Conservation (phyloP, 2,888 invertebrate genomes). For the Tetramorium bicarinatum region DNA sequence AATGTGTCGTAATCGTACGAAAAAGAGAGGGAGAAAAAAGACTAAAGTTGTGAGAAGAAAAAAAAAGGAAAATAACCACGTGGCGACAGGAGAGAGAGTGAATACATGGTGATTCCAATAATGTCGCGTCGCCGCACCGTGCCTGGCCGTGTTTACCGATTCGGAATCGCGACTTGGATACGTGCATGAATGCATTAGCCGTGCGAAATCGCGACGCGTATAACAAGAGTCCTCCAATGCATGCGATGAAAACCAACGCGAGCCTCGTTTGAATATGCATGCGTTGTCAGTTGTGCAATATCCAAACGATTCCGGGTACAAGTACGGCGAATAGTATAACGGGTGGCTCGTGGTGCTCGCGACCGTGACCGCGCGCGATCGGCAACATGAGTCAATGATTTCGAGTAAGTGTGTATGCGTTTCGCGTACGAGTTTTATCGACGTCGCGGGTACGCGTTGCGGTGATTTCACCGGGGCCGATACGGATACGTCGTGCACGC, state of each 20-base stretch:
- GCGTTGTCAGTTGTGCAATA: slow-evolving; percentile 35
- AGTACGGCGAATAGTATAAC: slow-evolving; percentile 25
- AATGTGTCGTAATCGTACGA: slow-evolving; percentile 42
- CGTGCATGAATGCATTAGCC: slow-evolving; percentile 45
- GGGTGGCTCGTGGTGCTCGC: not conserved
- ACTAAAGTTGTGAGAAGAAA: not conserved
- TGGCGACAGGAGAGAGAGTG: not conserved
- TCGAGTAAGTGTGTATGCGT: slow-evolving; percentile 9
- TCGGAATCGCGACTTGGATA: slow-evolving; percentile 47
- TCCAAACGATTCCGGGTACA: slow-evolving; percentile 23
- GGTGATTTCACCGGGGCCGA: slow-evolving; percentile 33
- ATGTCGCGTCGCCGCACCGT: slow-evolving; percentile 27
- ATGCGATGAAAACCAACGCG: slow-evolving; percentile 46
- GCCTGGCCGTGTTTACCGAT: slow-evolving; percentile 41
- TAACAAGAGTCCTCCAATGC: slow-evolving; percentile 50
- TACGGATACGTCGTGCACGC: slow-evolving; percentile 27
- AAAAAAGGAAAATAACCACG: not conserved
- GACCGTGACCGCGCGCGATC: slow-evolving; percentile 7
- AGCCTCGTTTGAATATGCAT: slow-evolving; percentile 56
- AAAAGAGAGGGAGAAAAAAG: not conserved
- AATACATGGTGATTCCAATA: slow-evolving; percentile 28
- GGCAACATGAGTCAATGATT: not conserved
- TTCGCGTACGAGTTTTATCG: slow-evolving; percentile 48
- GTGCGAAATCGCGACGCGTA: slow-evolving; percentile 44
- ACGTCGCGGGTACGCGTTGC: slow-evolving; percentile 13